Base-by-base conservation (phyloP, 1,140 invertebrate genomes). In the Ostrea edulis region DNA sequence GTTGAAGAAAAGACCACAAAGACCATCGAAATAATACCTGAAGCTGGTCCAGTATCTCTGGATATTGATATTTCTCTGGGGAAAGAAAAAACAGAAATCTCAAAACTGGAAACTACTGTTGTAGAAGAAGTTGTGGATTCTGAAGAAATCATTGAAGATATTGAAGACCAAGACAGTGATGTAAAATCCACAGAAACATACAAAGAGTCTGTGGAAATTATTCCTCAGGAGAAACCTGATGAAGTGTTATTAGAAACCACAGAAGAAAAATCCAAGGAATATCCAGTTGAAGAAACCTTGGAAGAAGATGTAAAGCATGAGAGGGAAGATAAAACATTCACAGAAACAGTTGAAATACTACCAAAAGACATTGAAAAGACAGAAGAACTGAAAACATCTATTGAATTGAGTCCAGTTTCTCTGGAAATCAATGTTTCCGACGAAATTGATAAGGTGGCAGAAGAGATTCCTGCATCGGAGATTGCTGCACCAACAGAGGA, bases 91-190 rank as follows among this genome's bases (percentile, higher is more conserved):
- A 82, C 86, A 25, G 51, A 52, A 71, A 53, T 52, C 17, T n/a
- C 65, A 17, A 52, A 22, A 82, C 17, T 52, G 20, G 84, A 88
- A 54, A 84, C 71, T 22, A 89, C 88, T 2, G 51, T 53, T 53
- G 82, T 81, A 35, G 53, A 71, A 81, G 86, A 88, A 22, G 71
- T 71, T 17, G 68, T 90, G n/a, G 85, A 88, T 58, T 85, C 85
- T n/a, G 81, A 84, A 44, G 65, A 54, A 20, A 65, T 62, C 29
- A 53, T 53, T 55, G 53, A 52, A n/a, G 82, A 83, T 51, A 9
- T 44, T 14, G 22, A 51, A 58, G 82, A 88, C 4, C 44, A 54
- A 77, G 22, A 65, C 35, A 82, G 85, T 17, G 87, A 52, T 44
- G 14, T 62, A 65, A 51, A 29, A 52, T 58, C 81, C 44, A 53